These are phyloP conservation scores for Neogobius melanostomus DNA, from an alignment of 2,113 vertebrate species.

Conservation along the genomic window DNA sequence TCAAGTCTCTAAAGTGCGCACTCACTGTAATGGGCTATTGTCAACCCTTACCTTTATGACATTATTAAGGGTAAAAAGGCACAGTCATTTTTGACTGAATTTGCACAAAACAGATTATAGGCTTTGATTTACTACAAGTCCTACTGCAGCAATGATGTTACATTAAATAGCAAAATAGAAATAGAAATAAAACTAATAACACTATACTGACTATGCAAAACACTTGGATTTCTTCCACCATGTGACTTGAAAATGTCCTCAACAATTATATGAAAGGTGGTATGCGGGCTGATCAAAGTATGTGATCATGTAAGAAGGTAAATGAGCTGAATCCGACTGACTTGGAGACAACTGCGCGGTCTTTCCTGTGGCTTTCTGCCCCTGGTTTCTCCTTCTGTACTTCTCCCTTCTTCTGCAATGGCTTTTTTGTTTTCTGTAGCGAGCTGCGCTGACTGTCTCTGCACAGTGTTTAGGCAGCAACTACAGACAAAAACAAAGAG, in stretches of 20 bases:
- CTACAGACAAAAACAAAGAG: constrained; percentile 62
- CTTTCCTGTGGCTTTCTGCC: constrained; percentile 86
- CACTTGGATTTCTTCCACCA: background rate
- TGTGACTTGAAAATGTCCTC: no score
- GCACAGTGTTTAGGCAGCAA: constrained; percentile 89
- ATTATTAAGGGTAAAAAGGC: background rate
- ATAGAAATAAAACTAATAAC: background rate
- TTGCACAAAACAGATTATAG: no score
- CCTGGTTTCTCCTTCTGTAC: constrained; percentile 86
- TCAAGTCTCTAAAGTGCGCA: no score
- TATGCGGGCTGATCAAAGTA: background rate
- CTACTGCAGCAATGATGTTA: no score
- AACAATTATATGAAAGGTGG: background rate
- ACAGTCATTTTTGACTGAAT: no score
- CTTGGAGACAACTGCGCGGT: constrained; percentile 86
- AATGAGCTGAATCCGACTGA: constrained; percentile 62
- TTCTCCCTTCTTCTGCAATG: constrained; percentile 79
- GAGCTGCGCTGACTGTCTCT: constrained; percentile 85
- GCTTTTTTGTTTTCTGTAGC: constrained; percentile 83
- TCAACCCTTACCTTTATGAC: background rate
- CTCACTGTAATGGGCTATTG: no score
- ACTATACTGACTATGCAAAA: no score
- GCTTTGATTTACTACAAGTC: no score
- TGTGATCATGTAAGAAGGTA: background rate
- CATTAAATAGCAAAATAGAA: no score